These are phyloP conservation scores for Sarcophaga rosellei DNA, from an alignment of 2,888 invertebrate genomes.

Conservation along the genomic window DNA sequence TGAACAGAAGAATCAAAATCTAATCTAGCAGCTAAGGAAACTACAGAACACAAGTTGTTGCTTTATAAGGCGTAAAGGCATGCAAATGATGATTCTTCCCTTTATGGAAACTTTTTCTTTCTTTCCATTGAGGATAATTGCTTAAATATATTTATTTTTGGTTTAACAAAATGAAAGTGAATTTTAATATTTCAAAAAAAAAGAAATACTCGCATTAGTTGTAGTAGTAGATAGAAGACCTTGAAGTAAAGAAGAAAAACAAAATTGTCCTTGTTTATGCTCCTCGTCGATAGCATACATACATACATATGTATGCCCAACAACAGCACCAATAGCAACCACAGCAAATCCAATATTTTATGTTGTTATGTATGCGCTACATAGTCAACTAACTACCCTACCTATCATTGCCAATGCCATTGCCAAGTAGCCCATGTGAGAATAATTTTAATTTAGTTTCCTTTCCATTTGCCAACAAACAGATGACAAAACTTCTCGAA, in stretches of 20 bases:
- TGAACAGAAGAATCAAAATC: conserved; percentile 6
- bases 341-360: conserved; percentile 52
- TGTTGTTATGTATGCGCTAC: conserved; percentile 36
- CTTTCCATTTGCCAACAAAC: not conserved
- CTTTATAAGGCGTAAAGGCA: conserved; percentile 27
- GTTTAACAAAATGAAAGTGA: not conserved
- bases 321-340: conserved; percentile 11
- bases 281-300: not conserved
- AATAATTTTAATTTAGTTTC: conserved; percentile 53
- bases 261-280: conserved; percentile 22
- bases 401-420: not conserved
- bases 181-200: not conserved
- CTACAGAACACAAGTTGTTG: not conserved
- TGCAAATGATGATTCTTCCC: conserved; percentile 32
- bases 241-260: conserved; percentile 8
- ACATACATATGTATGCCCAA: not conserved
- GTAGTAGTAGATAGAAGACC: not conserved
- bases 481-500: conserved; percentile 48
- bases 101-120: not conserved
- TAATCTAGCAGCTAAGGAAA: not conserved
- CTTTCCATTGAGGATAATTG: no score
- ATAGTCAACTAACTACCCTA: conserved; percentile 34
- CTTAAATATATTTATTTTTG: not conserved
- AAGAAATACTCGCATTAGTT: not conserved
- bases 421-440: conserved; percentile 54